A percentile compares a stretch with the other conserved stretches of the same genome.
Evolutionary conservation across 2,113 vertebrate species (phyloP).

Genomic region (Apaloderma vittatum): DNA sequence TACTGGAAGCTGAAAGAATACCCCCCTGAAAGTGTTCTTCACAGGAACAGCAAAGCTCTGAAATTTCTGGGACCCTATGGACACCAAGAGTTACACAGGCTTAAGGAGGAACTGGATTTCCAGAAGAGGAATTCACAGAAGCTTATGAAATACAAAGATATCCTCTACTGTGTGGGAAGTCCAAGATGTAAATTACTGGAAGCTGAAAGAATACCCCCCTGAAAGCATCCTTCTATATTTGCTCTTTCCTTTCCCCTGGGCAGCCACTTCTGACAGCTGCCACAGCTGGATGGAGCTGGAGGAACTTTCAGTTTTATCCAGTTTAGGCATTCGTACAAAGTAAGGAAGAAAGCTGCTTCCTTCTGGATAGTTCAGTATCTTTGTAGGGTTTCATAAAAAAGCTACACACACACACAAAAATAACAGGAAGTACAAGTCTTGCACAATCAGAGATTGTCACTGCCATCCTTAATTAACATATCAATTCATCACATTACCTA

Average conservation of each 20-base stretch:
- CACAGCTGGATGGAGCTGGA: background rate
- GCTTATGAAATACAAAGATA: background rate
- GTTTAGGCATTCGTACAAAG: background rate
- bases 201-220: background rate
- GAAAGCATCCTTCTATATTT: background rate
- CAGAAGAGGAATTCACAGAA: background rate
- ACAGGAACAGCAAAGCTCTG: background rate
- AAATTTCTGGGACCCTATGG: background rate
- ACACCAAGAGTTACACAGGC: background rate
- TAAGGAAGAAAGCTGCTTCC: background rate
- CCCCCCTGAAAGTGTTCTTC: background rate
- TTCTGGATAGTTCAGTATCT: background rate
- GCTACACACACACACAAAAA: background rate
- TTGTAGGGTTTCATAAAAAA: background rate
- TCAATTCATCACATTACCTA: background rate
- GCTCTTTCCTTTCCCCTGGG: background rate
- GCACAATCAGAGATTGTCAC: background rate
- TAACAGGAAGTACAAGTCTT: background rate
- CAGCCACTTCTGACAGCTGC: background rate
- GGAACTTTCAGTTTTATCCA: background rate
- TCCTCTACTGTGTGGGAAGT: background rate
- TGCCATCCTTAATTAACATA: background rate
- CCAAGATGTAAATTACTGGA: background rate
- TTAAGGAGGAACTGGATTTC: background rate
- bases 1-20: background rate